Percentiles rank a stretch among this genome's conserved stretches.
phyloP scores from a whole-genome alignment of 2,888 invertebrate species.

The Toxonevra muliebris region DNA sequence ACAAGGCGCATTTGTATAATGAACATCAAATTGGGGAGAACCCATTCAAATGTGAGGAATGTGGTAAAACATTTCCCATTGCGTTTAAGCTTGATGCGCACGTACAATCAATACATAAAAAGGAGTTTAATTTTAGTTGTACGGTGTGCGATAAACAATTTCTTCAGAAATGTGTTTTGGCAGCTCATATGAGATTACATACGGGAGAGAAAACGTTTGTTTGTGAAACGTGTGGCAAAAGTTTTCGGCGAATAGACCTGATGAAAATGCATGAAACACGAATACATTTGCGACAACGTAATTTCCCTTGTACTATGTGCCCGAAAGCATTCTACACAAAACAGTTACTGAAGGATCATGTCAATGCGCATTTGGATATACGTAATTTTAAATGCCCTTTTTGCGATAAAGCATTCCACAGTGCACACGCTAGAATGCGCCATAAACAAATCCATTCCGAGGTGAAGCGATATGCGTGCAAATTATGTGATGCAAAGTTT shows the following conservation, averaged over 20 bases:
- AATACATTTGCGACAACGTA: slow-evolving; percentile 33
- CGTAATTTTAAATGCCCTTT: slow-evolving; percentile 53
- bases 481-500: slow-evolving; percentile 50
- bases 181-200: slow-evolving; percentile 45
- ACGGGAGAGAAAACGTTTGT: slow-evolving; percentile 48
- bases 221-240: slow-evolving; percentile 53
- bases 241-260: slow-evolving; percentile 47
- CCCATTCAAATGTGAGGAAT: slow-evolving; percentile 47
- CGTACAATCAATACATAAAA: slow-evolving; percentile 47
- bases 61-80: slow-evolving; percentile 45
- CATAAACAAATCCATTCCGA: slow-evolving; percentile 55
- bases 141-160: slow-evolving; percentile 23
- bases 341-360: slow-evolving; percentile 48
- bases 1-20: slow-evolving; percentile 48
- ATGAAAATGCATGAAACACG: slow-evolving; percentile 43
- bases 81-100: slow-evolving; percentile 43
- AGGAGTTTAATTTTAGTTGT: slow-evolving; percentile 45
- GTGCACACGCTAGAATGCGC: slow-evolving; percentile 51
- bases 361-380: slow-evolving; percentile 53
- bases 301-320: slow-evolving; percentile 34
- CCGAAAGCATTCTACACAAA: slow-evolving; percentile 48
- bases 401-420: slow-evolving; percentile 54
- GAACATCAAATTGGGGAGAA: slow-evolving; percentile 48
- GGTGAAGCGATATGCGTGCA: slow-evolving; percentile 52
- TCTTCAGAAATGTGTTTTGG: slow-evolving; percentile 8